These are phyloP conservation scores for Bicyclus anynana DNA, from an alignment of 1,140 invertebrate species.

Conservation along the genomic window DNA sequence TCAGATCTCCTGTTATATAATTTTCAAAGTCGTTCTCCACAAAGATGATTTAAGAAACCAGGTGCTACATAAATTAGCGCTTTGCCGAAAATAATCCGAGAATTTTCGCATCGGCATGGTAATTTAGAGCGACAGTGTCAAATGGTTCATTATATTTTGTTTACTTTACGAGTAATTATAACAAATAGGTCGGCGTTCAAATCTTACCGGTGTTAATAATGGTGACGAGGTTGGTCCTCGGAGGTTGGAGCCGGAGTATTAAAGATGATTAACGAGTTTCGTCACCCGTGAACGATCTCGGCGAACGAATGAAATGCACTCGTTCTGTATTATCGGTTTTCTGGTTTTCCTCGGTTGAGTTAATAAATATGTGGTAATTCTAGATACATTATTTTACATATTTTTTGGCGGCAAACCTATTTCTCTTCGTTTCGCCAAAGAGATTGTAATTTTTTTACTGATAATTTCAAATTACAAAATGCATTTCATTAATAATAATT, in stretches of 20 bases:
- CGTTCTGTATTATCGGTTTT: not conserved
- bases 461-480: no score
- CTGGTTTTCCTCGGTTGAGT: not conserved
- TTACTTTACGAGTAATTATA: slow-evolving; percentile 53
- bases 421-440: no score
- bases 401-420: no score
- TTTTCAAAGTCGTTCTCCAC: slow-evolving; percentile 10
- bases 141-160: slow-evolving; percentile 56
- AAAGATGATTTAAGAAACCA: slow-evolving; percentile 43
- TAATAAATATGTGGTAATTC: no score
- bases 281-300: slow-evolving; percentile 39
- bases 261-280: slow-evolving; percentile 32
- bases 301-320: slow-evolving; percentile 28
- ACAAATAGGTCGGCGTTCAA: slow-evolving; percentile 46
- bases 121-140: slow-evolving; percentile 55
- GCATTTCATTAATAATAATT: no score
- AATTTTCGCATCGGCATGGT: slow-evolving; percentile 31
- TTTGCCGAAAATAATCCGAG: slow-evolving; percentile 35
- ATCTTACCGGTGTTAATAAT: slow-evolving; percentile 37
- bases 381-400: no score
- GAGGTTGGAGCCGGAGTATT: slow-evolving; percentile 17
- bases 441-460: no score
- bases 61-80: slow-evolving; percentile 44
- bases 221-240: slow-evolving; percentile 31
- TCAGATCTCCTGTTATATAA: slow-evolving; percentile 1